Conservation (phyloP, 2,888 invertebrate species). For the Plagiodera versicolora region DNA sequence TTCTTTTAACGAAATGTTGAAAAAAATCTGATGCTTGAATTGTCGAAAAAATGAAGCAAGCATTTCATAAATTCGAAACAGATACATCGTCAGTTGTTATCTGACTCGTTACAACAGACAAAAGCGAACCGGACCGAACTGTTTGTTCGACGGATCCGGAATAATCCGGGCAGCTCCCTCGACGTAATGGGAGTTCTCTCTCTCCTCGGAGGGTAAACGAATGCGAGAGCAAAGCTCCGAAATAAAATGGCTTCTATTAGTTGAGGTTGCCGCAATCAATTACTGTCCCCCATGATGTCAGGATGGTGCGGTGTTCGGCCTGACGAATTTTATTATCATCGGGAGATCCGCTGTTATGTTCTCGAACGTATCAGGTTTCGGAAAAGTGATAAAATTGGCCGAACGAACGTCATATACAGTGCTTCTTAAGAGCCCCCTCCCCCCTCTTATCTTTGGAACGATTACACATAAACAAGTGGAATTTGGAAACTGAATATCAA, state of each 20-base stretch:
- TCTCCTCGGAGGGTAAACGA: background rate
- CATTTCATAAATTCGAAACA: background rate
- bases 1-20: too few relatives aligned
- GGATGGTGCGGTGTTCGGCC: background rate
- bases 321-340: background rate
- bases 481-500: too few relatives aligned
- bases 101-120: background rate
- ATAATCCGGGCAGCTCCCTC: background rate
- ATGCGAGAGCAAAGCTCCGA: background rate
- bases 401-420: too few relatives aligned
- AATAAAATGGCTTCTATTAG: constrained; percentile 1
- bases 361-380: background rate
- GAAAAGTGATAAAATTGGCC: background rate
- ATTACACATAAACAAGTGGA: too few relatives aligned
- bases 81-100: background rate
- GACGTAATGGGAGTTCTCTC: background rate
- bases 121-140: background rate
- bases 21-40: too few relatives aligned
- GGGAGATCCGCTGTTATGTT: background rate
- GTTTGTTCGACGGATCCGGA: background rate
- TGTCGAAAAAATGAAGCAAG: too few relatives aligned
- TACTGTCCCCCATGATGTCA: background rate
- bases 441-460: too few relatives aligned
- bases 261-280: background rate
- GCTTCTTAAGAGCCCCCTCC: too few relatives aligned